A percentile compares a stretch with the other conserved stretches of the same genome.
Conservation (phyloP, 2,113 vertebrate genomes). For the Apeltes quadracus region DNA sequence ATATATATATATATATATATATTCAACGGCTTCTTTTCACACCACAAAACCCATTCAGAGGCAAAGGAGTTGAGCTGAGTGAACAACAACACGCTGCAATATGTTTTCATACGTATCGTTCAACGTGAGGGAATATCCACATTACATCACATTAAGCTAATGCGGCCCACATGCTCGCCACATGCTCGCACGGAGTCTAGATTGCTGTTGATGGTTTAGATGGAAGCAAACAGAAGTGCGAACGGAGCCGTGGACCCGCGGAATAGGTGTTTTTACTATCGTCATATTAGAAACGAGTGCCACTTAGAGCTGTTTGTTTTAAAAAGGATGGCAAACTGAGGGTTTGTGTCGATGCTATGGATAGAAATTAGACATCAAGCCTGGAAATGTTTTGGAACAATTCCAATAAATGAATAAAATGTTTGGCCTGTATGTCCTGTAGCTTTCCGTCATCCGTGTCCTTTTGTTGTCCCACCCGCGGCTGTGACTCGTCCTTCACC, state of each 20-base stretch:
- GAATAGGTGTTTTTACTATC: no score
- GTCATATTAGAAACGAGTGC: neutral
- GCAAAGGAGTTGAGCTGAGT: constrained; percentile 56
- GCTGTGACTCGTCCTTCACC: neutral
- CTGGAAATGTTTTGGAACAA: neutral
- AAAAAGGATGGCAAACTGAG: neutral
- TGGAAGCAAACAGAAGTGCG: constrained; percentile 17
- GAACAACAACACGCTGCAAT: constrained; percentile 28
- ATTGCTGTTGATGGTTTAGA: constrained; percentile 7
- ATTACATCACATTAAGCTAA: no score
- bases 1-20: no score
- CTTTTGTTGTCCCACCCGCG: neutral
- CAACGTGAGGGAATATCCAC: constrained; percentile 2
- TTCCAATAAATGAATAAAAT: neutral
- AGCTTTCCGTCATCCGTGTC: neutral
- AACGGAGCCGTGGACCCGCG: no score
- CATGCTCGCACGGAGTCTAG: neutral
- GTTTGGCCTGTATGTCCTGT: no score
- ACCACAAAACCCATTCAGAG: constrained; percentile 43
- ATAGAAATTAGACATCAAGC: neutral
- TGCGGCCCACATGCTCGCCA: no score
- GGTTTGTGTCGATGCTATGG: neutral
- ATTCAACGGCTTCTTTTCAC: constrained; percentile 38
- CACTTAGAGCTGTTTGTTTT: neutral
- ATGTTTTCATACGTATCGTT: constrained; percentile 3